Conservation (phyloP, 2,888 invertebrate species). For the Drosophila neutralis region DNA sequence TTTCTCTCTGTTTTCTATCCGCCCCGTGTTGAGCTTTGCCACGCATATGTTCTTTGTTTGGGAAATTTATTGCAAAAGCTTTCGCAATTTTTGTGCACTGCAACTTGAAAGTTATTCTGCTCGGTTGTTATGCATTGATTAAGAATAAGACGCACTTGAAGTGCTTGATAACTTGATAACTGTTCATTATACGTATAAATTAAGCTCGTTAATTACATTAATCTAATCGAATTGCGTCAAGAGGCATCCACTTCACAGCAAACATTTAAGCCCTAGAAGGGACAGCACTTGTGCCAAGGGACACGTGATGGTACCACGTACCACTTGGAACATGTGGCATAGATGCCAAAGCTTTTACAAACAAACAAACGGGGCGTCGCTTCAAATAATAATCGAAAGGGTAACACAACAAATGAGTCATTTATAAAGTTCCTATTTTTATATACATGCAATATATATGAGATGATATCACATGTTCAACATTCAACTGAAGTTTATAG, state of each 20-base stretch:
- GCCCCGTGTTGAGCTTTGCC: constrained; percentile 17
- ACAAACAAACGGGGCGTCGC: neutral
- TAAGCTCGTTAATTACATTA: constrained; percentile 30
- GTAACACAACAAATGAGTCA: constrained; percentile 34
- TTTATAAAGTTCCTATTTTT: constrained; percentile 19
- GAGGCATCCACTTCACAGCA: constrained; percentile 5
- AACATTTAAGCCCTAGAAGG: neutral
- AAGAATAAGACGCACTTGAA: constrained; percentile 7
- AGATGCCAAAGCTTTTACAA: constrained; percentile 34
- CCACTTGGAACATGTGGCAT: constrained; percentile 51
- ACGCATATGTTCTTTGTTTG: constrained; percentile 72
- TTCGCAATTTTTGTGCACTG: constrained; percentile 5
- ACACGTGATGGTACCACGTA: constrained; percentile 15
- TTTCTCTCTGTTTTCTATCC: neutral
- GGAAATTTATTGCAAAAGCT: constrained; percentile 69
- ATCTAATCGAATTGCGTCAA: constrained; percentile 34
- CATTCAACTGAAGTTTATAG: neutral
- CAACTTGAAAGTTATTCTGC: neutral
- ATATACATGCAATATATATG: neutral
- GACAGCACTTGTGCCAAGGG: neutral
- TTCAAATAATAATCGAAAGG: neutral
- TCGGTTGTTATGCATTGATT: constrained; percentile 23
- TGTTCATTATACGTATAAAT: constrained; percentile 1
- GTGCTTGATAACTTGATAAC: constrained; percentile 14
- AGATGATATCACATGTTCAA: constrained; percentile 27